These are phyloP conservation scores for Lordiphosa stackelbergi DNA, from an alignment of 1,140 invertebrate genomes.

Conservation along the genomic window DNA sequence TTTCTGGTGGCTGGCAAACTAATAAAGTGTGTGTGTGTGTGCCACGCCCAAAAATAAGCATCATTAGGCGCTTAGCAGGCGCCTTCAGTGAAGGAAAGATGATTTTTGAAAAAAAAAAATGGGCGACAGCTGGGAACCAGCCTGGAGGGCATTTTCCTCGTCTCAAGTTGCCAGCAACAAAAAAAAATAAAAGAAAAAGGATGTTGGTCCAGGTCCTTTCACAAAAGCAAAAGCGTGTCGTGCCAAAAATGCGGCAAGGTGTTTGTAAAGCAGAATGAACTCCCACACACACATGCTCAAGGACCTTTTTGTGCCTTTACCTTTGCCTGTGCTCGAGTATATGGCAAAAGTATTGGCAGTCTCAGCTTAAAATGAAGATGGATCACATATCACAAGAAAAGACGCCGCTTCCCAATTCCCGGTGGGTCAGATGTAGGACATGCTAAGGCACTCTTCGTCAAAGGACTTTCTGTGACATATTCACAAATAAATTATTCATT, in stretches of 20 bases:
- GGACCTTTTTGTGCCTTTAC: slow-evolving; percentile 5
- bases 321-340: slow-evolving; percentile 3
- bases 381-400: slow-evolving; percentile 49
- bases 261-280: slow-evolving; percentile 53
- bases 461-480: too few species aligned
- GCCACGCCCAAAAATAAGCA: slow-evolving; percentile 57
- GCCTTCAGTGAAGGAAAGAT: slow-evolving; percentile 44
- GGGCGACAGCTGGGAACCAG: slow-evolving; percentile 39
- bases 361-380: slow-evolving; percentile 61
- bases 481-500: too few species aligned
- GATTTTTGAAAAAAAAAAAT: slow-evolving; percentile 50
- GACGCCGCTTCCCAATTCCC: too few species aligned
- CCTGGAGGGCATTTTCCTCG: slow-evolving; percentile 41
- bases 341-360: slow-evolving; percentile 27
- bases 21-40: slow-evolving; percentile 29
- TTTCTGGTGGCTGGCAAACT: slow-evolving; percentile 53
- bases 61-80: slow-evolving; percentile 67
- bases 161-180: background rate
- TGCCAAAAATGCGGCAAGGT: slow-evolving; percentile 56
- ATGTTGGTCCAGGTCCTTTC: slow-evolving; percentile 24
- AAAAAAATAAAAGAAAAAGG: slow-evolving; percentile 11
- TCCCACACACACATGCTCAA: slow-evolving; percentile 15
- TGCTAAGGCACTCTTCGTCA: too few species aligned
- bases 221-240: slow-evolving; percentile 66
- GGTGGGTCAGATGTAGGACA: too few species aligned